phyloP scores from a whole-genome alignment of 2,888 invertebrate species.

The Clanis bilineata region DNA sequence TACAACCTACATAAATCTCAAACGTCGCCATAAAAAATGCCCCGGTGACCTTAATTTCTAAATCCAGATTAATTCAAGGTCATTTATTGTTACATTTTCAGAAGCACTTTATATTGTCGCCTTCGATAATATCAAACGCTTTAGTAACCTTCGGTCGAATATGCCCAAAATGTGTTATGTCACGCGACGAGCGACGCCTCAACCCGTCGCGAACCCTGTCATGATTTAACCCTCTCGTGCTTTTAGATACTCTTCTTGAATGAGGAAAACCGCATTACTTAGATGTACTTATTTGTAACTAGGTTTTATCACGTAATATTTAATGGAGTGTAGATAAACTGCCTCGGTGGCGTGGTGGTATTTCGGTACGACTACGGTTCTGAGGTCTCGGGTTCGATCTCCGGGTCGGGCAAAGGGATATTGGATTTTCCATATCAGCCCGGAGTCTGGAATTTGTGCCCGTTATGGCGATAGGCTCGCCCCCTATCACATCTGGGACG shows the following conservation, averaged over 20 bases:
- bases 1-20: not conserved
- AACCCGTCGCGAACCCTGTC: constrained; percentile 36
- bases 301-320: not conserved
- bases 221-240: constrained; percentile 40
- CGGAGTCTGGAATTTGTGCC: too few species aligned
- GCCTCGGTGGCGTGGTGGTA: too few species aligned
- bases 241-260: constrained; percentile 19
- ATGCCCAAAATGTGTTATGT: constrained; percentile 35
- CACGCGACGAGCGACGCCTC: constrained; percentile 46
- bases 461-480: too few species aligned
- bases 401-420: too few species aligned
- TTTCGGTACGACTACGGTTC: too few species aligned
- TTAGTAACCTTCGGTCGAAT: constrained; percentile 39
- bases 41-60: not conserved
- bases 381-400: too few species aligned
- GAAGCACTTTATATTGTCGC: constrained; percentile 41
- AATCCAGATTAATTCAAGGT: constrained; percentile 26
- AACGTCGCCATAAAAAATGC: not conserved
- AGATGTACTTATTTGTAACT: not conserved
- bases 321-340: too few species aligned
- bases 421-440: too few species aligned
- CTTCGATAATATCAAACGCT: constrained; percentile 40
- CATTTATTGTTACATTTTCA: constrained; percentile 39
- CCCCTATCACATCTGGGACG: too few species aligned
- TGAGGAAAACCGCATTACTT: not conserved